Conservation (phyloP, 2,888 invertebrate genomes). For the Tridacna crocea region DNA sequence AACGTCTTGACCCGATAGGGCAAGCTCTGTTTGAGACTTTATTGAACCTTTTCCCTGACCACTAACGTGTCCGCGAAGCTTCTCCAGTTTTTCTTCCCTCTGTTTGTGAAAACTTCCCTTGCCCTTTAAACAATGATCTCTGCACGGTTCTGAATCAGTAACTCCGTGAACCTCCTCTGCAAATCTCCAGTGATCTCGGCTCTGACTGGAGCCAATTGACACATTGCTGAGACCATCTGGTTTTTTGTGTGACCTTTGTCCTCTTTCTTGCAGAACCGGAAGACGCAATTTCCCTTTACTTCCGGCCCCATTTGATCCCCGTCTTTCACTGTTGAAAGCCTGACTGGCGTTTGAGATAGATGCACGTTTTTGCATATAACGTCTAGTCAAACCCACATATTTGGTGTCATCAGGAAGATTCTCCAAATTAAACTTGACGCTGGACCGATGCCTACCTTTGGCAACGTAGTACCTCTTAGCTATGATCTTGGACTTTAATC, state of each 20-base stretch:
- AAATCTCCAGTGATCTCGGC: conserved; percentile 8
- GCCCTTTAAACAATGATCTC: conserved; percentile 44
- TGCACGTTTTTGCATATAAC: conserved; percentile 12
- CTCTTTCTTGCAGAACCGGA: conserved; percentile 36
- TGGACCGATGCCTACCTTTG: conserved; percentile 28
- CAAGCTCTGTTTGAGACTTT: not conserved
- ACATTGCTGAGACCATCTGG: not conserved
- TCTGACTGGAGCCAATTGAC: not conserved
- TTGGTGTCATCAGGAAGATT: conserved; percentile 21
- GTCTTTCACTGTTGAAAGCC: conserved; percentile 5
- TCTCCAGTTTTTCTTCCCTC: conserved; percentile 12
- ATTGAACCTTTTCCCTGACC: not conserved
- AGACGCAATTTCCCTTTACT: conserved; percentile 27
- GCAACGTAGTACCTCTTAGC: conserved; percentile 49
- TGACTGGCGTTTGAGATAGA: not conserved
- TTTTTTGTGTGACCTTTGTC: not conserved
- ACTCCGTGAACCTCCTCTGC: conserved; percentile 51
- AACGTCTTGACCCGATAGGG: conserved; percentile 8
- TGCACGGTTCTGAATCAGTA: conserved; percentile 58
- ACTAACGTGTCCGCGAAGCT: not conserved
- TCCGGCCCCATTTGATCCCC: conserved; percentile 13
- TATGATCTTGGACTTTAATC: conserved; percentile 39
- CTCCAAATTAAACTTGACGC: conserved; percentile 24
- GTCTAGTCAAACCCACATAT: conserved; percentile 5
- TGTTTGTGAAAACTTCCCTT: conserved; percentile 4